Conservation (phyloP, 2,113 vertebrate species). For the Bubo blakistoni region DNA sequence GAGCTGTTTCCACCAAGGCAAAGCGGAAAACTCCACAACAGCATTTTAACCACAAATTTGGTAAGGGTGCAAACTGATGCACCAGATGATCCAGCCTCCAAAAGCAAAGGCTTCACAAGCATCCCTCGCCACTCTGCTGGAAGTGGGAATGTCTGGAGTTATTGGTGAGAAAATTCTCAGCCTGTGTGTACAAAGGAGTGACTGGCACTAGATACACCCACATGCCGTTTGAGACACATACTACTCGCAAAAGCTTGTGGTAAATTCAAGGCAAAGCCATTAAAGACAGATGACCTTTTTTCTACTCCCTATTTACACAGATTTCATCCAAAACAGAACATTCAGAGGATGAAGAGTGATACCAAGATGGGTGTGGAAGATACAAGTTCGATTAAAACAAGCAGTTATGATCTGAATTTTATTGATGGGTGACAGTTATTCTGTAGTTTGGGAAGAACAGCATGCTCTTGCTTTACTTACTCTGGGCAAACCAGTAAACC, state of each 20-base stretch:
- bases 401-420: background rate
- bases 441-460: background rate
- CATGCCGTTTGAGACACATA: background rate
- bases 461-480: background rate
- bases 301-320: background rate
- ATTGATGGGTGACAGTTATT: background rate
- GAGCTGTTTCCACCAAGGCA: background rate
- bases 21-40: background rate
- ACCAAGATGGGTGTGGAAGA: background rate
- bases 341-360: background rate
- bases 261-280: background rate
- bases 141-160: background rate
- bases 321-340: background rate
- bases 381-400: background rate
- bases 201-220: background rate
- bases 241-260: background rate
- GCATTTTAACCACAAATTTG: background rate
- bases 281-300: background rate
- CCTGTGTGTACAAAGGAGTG: background rate
- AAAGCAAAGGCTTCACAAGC: background rate
- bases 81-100: background rate
- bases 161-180: background rate
- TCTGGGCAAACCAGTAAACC: background rate
- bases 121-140: accelerated
- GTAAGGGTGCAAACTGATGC: background rate